These are phyloP conservation scores for Aleiodes alternator DNA, from an alignment of 2,888 invertebrate genomes.

Conservation along the genomic window DNA sequence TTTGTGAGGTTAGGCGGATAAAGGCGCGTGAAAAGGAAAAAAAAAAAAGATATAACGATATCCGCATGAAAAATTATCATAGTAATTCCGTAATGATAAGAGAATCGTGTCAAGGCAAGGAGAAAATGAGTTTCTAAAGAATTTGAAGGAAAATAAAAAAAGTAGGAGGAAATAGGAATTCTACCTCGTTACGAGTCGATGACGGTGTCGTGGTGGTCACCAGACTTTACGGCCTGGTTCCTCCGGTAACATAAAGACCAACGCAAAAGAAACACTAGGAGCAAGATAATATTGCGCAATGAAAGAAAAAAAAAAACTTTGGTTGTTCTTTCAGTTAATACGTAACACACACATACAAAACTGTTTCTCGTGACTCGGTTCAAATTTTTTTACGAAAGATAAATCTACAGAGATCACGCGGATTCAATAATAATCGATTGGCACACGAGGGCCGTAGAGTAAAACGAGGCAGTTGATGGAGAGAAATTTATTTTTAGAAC, in stretches of 20 bases:
- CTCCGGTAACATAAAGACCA: constrained; percentile 13
- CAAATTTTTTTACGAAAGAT: background rate
- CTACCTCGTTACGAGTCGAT: constrained; percentile 28
- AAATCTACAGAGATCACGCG: constrained; percentile 15
- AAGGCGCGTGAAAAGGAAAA: too few species aligned
- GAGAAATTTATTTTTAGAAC: constrained; percentile 4
- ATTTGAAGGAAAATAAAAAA: constrained; percentile 4
- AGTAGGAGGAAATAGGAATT: constrained; percentile 11
- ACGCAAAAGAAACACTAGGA: too few species aligned
- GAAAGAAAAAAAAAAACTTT: background rate
- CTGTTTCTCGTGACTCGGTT: background rate
- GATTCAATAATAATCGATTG: constrained; percentile 36
- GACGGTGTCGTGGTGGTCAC: constrained; percentile 16
- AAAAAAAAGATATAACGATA: too few species aligned
- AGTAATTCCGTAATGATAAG: too few species aligned
- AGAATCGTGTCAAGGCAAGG: too few species aligned
- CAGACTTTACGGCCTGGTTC: constrained; percentile 44
- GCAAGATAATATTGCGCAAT: background rate
- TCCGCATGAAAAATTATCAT: too few species aligned
- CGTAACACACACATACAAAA: constrained; percentile 21
- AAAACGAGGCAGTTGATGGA: background rate
- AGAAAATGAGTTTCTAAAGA: background rate
- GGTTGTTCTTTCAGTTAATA: background rate
- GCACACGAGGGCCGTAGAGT: background rate
- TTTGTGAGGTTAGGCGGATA: too few species aligned